Conservation (phyloP, 2,113 vertebrate species). For the Psittacara wagleri region DNA sequence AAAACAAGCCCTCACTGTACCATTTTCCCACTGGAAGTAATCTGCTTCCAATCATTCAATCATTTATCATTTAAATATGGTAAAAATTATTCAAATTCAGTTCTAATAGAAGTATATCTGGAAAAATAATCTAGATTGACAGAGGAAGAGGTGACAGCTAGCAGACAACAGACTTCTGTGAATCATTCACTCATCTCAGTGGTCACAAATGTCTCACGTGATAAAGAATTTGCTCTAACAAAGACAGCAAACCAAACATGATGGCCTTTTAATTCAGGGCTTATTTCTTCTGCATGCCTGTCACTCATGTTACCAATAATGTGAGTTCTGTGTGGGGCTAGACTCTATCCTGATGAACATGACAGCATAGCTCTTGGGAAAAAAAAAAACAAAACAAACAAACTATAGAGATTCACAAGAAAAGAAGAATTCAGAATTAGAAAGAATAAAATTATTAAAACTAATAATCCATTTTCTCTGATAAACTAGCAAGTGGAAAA, state of each 20-base stretch:
- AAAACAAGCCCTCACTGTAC: not conserved
- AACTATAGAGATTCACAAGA: not conserved
- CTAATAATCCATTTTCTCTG: not conserved
- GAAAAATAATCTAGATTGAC: not conserved
- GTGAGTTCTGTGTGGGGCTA: not conserved
- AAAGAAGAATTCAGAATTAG: not conserved
- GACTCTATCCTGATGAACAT: not conserved
- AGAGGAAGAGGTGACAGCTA: not conserved
- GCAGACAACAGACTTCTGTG: not conserved
- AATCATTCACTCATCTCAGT: not conserved
- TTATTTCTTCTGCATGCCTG: not conserved
- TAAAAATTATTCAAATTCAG: not conserved
- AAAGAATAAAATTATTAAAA: not conserved
- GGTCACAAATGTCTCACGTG: not conserved
- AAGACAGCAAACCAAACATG: not conserved
- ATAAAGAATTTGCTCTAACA: not conserved
- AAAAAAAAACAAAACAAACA: not conserved
- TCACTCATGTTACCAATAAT: not conserved
- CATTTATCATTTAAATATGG: not conserved
- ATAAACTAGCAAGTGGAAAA: rapidly evolving
- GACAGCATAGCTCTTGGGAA: not conserved
- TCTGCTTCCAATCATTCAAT: not conserved
- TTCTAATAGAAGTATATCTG: not conserved
- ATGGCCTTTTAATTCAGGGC: not conserved
- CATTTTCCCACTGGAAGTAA: not conserved